Percentiles rank a stretch among this genome's conserved stretches.
Evolutionary conservation across 2,888 invertebrate species (phyloP).

Genomic region (Notodonta dromedarius): DNA sequence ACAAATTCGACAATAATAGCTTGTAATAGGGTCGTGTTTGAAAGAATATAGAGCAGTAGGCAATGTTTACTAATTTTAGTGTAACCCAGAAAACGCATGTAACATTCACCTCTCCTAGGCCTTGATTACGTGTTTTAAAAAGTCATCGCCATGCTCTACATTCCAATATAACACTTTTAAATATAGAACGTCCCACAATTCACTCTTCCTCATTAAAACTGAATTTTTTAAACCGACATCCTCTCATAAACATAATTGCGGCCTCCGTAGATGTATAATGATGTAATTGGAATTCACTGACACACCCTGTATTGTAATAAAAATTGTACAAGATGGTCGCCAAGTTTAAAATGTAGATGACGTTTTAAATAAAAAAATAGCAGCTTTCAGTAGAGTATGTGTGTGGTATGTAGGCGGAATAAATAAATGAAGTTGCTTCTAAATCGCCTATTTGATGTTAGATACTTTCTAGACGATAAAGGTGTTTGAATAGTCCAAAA

Average conservation of each 20-base stretch:
- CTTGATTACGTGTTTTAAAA: conserved; percentile 7
- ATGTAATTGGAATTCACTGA: conserved; percentile 43
- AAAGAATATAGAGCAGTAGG: conserved; percentile 27
- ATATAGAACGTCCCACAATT: conserved; percentile 67
- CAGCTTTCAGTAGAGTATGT: neutral
- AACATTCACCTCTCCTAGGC: conserved; percentile 30
- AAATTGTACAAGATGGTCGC: conserved; percentile 28
- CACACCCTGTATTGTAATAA: conserved; percentile 36
- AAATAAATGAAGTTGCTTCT: neutral
- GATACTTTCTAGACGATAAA: neutral
- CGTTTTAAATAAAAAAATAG: conserved; percentile 7
- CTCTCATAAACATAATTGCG: conserved; percentile 64
- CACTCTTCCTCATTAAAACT: conserved; percentile 79
- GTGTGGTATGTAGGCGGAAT: neutral
- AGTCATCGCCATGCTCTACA: conserved; percentile 43
- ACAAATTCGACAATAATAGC: conserved; percentile 17
- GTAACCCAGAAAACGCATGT: conserved; percentile 5
- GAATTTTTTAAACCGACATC: conserved; percentile 73
- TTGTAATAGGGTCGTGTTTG: conserved; percentile 23
- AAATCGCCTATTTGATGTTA: neutral
- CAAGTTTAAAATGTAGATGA: conserved; percentile 23
- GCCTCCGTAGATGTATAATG: conserved; percentile 52
- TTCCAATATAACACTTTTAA: conserved; percentile 52
- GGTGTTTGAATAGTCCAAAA: neutral
- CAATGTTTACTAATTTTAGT: conserved; percentile 16